Base-by-base conservation (phyloP, 2,888 invertebrate genomes). In the Spatulosminthurus flaviceps region DNA sequence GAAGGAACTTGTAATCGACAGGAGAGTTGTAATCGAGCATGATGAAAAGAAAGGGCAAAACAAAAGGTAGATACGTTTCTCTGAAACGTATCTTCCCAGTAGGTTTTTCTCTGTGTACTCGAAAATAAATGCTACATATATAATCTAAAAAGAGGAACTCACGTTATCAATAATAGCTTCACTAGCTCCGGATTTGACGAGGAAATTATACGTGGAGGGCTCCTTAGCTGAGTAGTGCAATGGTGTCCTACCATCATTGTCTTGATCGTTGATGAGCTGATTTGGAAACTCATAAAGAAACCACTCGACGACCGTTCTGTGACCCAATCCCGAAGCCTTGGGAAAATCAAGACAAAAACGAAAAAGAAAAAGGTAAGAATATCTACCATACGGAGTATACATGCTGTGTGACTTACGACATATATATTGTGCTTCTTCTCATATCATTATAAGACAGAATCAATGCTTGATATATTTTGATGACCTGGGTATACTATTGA, bases 211-310 rank as follows among this genome's bases (percentile, higher is more conserved):
- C 86, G 93, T 92, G 83, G 92, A 90, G 24, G 78, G 73, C 86
- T 95, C 95, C 87, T 93, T 93, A 1, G 95, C 94, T 0, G 96
- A 94, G 88, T 95, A 97, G 88, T 97, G 96, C 71, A 97, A 88
- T 0, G 97, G 93, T 0, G 95, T 95, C 83, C 95, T 90, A 26
- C 95, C 95, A 81, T 95, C 94, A 86, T 92, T 92, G 88, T 97
- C 96, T 22, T 90, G 89, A 51, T 92, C 91, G 73, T 91, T 90
- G 1, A 93, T 90, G 1, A 92, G 91, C 86, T 91, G 90, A 5
- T 93, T 93, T 87, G 92, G 92, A 82, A 91, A 90, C 69, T 91
- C 90, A 77, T 82, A 83, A 0, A 93, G 87, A 67, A 95, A 91
- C 87, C 92, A 93, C 85, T 93, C 92, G 26, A 93, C 90, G 78